phyloP scores from a whole-genome alignment of 2,888 invertebrate species.

The Agrochola macilenta region DNA sequence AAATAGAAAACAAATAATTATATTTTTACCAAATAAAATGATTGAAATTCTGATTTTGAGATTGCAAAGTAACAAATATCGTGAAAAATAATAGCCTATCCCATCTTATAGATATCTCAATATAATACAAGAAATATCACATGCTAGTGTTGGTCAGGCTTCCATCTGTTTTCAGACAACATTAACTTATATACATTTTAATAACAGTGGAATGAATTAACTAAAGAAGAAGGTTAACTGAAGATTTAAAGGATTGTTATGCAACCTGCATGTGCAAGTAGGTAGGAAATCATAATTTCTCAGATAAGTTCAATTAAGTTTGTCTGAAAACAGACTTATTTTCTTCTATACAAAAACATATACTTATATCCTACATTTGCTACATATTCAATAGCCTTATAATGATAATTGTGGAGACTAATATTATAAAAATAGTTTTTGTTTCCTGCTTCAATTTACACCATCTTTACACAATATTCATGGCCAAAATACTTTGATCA shows the following conservation, averaged over 20 bases:
- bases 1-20: constrained; percentile 11
- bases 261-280: background rate
- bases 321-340: constrained; percentile 38
- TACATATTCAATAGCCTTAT: constrained; percentile 33
- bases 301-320: background rate
- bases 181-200: background rate
- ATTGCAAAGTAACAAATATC: constrained; percentile 26
- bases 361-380: constrained; percentile 54
- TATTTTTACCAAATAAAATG: constrained; percentile 22
- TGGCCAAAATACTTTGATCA: constrained; percentile 12
- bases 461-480: constrained; percentile 18
- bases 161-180: constrained; percentile 30
- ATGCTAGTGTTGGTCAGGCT: constrained; percentile 23
- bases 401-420: constrained; percentile 31
- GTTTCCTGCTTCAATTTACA: constrained; percentile 11
- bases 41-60: constrained; percentile 25
- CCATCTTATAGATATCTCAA: constrained; percentile 8
- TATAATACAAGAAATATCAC: constrained; percentile 31
- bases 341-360: constrained; percentile 47
- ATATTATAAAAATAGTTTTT: constrained; percentile 47
- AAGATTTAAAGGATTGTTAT: background rate
- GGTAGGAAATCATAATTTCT: background rate
- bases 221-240: background rate
- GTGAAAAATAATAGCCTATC: constrained; percentile 11
- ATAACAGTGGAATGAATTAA: background rate